Conservation (phyloP, 2,797 vertebrate species). For the Acanthiza pusilla region DNA sequence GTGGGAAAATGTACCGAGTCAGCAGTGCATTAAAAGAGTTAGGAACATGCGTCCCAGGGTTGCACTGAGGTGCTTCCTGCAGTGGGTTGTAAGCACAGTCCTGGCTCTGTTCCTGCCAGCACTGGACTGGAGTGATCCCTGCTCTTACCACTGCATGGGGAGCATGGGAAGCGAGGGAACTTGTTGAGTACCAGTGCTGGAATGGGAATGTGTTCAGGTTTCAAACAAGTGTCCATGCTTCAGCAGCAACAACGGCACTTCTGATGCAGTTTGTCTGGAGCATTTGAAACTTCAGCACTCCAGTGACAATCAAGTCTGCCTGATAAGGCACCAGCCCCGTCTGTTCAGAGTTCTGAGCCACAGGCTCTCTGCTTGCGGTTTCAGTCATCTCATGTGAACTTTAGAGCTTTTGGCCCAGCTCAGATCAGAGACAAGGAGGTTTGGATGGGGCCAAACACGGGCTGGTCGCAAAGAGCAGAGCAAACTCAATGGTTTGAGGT, state of each 20-base stretch:
- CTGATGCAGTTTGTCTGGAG: not conserved
- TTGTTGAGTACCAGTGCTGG: not conserved
- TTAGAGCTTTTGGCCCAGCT: not conserved
- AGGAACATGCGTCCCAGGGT: accelerated
- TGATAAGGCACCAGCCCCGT: not conserved
- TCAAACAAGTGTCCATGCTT: accelerated
- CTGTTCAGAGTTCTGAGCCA: not conserved
- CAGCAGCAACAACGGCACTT: accelerated
- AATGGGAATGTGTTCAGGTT: accelerated
- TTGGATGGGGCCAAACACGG: accelerated
- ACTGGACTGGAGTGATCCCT: accelerated
- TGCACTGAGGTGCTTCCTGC: not conserved
- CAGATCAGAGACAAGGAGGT: accelerated
- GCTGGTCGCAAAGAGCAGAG: not conserved
- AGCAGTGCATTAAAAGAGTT: not conserved
- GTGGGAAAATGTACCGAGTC: not conserved
- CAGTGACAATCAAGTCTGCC: not conserved
- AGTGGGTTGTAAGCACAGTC: too few relatives aligned
- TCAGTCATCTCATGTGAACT: not conserved
- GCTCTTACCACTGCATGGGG: accelerated
- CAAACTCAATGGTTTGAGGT: not conserved
- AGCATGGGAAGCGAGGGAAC: accelerated
- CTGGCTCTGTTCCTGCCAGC: not conserved
- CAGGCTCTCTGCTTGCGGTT: not conserved
- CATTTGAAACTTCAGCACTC: not conserved